These are phyloP conservation scores for Lutjanus erythropterus DNA, from an alignment of 2,113 vertebrate species.

Conservation along the genomic window DNA sequence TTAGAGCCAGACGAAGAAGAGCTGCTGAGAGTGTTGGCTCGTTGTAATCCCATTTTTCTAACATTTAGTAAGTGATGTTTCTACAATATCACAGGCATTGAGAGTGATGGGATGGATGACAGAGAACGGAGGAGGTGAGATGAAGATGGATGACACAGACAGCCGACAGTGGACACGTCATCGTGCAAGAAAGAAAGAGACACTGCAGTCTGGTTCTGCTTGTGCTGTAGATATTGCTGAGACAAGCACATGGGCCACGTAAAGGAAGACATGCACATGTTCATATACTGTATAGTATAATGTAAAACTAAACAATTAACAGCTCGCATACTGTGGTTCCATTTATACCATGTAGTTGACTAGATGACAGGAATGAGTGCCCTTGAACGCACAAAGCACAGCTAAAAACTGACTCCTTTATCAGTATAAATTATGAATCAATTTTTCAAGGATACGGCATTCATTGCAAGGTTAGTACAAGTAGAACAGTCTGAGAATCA, in stretches of 20 bases:
- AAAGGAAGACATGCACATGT: not conserved
- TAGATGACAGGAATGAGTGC: slow-evolving; percentile 13
- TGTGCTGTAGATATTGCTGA: slow-evolving; percentile 15
- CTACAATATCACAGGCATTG: slow-evolving; percentile 38
- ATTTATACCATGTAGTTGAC: not conserved
- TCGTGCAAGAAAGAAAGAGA: slow-evolving; percentile 25
- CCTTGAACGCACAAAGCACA: slow-evolving; percentile 5
- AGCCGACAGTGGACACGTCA: not conserved
- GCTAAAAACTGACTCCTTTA: not conserved
- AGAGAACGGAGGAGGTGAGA: slow-evolving; percentile 24
- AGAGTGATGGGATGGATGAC: slow-evolving; percentile 6
- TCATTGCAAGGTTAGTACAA: not conserved
- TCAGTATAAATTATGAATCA: not conserved
- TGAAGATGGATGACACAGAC: slow-evolving; percentile 14
- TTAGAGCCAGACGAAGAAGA: slow-evolving; percentile 74
- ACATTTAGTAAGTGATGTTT: slow-evolving; percentile 69
- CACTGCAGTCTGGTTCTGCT: slow-evolving; percentile 14
- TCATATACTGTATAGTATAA: slow-evolving; percentile 1
- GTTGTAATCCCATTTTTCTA: slow-evolving; percentile 70
- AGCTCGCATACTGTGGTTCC: not conserved
- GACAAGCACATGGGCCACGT: not conserved
- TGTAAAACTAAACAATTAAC: not conserved
- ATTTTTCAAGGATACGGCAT: slow-evolving; percentile 13
- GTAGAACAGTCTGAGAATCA: not conserved
- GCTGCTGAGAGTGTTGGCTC: slow-evolving; percentile 68